phyloP scores from a whole-genome alignment of 2,113 vertebrate species.

The Plecturocebus donacophilus region DNA sequence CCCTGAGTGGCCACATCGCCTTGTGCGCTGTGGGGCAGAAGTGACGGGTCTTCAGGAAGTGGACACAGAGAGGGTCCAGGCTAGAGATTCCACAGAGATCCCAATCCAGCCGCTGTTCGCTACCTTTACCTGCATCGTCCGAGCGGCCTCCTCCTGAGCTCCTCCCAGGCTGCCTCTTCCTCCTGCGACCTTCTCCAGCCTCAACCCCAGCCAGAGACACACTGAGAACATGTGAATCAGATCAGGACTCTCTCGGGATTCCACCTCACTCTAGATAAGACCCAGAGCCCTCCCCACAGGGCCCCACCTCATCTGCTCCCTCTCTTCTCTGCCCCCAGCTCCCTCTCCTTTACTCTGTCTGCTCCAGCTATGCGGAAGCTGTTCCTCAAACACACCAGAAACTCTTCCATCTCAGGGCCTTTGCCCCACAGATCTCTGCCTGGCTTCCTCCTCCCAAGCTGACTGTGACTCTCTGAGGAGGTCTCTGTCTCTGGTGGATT shows the following conservation, averaged over 20 bases:
- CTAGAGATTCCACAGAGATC: neutral
- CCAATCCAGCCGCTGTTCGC: too few relatives aligned
- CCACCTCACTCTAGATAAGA: neutral
- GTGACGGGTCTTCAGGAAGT: neutral
- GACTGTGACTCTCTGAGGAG: neutral
- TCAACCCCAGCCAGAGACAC: neutral
- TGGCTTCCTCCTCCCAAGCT: neutral
- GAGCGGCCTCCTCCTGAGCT: neutral
- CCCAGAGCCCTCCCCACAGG: neutral
- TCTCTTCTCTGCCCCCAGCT: neutral
- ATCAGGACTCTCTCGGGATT: neutral
- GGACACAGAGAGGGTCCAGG: neutral
- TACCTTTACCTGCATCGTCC: neutral
- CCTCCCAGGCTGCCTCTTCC: neutral
- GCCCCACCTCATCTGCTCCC: neutral
- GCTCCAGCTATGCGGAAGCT: neutral
- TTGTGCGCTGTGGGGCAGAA: neutral
- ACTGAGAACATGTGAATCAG: neutral
- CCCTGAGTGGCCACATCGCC: rapidly evolving
- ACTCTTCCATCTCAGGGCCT: neutral
- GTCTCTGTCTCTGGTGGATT: neutral
- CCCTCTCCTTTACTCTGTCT: neutral
- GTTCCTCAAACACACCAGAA: neutral
- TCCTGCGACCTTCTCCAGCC: neutral
- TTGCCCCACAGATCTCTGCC: neutral